Conservation (phyloP, 2,888 invertebrate genomes). For the Dryobotodes eremita region DNA sequence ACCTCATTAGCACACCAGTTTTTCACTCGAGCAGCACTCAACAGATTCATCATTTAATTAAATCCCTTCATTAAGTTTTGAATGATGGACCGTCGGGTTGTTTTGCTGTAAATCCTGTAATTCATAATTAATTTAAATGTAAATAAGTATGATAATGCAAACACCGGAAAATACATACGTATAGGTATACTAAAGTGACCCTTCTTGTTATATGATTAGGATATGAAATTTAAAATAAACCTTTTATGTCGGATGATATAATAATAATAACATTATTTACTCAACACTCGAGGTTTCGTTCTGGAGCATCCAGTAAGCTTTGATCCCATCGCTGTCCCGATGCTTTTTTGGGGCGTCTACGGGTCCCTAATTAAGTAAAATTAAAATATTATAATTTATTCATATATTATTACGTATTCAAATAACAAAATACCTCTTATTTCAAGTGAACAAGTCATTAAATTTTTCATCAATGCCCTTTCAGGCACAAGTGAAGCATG, state of each 20-base stretch:
- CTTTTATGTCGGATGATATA: constrained; percentile 6
- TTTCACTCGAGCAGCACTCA: constrained; percentile 52
- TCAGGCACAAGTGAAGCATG: too few relatives aligned
- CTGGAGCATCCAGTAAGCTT: constrained; percentile 10
- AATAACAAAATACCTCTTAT: too few relatives aligned
- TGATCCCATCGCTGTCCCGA: constrained; percentile 6
- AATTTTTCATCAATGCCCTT: too few relatives aligned
- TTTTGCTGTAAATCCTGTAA: constrained; percentile 38
- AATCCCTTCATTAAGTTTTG: constrained; percentile 48
- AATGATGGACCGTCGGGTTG: constrained; percentile 42
- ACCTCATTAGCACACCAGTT: constrained; percentile 62
- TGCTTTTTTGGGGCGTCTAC: not conserved
- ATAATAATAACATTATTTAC: constrained; percentile 16
- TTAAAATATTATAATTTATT: too few relatives aligned
- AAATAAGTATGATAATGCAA: constrained; percentile 1
- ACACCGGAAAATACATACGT: constrained; percentile 25
- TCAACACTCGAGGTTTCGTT: not conserved
- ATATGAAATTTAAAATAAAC: constrained; percentile 20
- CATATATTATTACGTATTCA: too few relatives aligned
- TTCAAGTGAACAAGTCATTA: too few relatives aligned
- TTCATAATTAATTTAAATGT: constrained; percentile 28
- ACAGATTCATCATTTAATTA: constrained; percentile 63
- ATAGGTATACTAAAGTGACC: not conserved
- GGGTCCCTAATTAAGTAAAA: too few relatives aligned
- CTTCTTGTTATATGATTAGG: not conserved